phyloP scores from a whole-genome alignment of 35 echinoderm and acorn worm species.

The Heliocidaris tuberculata region DNA sequence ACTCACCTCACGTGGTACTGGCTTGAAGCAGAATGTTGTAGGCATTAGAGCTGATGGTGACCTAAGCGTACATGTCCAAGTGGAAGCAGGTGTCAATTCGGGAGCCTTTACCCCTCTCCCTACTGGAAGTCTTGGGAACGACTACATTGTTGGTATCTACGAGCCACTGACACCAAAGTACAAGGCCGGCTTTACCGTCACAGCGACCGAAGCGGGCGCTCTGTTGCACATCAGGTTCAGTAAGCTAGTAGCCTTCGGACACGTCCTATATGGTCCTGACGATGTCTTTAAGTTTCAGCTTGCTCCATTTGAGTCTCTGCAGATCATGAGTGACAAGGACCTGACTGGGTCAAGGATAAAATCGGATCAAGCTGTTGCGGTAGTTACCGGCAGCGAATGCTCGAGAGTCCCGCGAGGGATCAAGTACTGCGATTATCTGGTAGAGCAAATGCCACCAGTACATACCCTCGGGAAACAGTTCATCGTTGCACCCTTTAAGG shows the following conservation, averaged over 20 bases:
- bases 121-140: conserved; percentile 60
- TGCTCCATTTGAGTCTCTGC: conserved; percentile 58
- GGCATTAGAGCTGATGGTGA: conserved; percentile 50
- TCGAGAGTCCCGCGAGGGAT: conserved; percentile 60
- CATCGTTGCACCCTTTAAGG: conserved; percentile 70
- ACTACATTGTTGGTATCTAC: conserved; percentile 83
- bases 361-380: conserved; percentile 66
- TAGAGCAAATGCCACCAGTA: conserved; percentile 84
- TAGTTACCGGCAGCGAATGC: conserved; percentile 70
- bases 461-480: conserved; percentile 80
- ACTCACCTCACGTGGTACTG: conserved; percentile 61
- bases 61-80: conserved; percentile 72
- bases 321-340: conserved; percentile 72
- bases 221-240: conserved; percentile 53
- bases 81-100: conserved; percentile 54
- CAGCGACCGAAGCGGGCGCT: conserved; percentile 60
- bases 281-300: conserved; percentile 61
- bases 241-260: conserved; percentile 41
- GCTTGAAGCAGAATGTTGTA: conserved; percentile 70
- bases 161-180: conserved; percentile 55
- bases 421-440: conserved; percentile 79
- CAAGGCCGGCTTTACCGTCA: conserved; percentile 65
- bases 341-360: conserved; percentile 68
- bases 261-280: conserved; percentile 39
- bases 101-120: conserved; percentile 81